These are phyloP conservation scores for Callimico goeldii DNA, from an alignment of 2,797 vertebrate genomes.

Conservation along the genomic window DNA sequence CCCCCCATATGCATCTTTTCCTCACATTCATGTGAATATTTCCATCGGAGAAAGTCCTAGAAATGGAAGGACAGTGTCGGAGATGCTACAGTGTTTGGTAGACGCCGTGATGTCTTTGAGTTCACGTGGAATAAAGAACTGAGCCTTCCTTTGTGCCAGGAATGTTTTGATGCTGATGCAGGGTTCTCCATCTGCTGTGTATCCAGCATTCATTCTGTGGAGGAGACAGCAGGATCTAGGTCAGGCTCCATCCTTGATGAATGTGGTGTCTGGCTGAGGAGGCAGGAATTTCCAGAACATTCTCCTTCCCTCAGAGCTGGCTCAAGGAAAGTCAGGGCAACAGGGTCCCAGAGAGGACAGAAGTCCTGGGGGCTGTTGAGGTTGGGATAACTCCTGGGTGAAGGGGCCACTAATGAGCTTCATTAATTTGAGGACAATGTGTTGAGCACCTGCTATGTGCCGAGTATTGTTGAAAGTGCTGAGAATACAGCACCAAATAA, in stretches of 20 bases:
- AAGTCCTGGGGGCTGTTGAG: background rate
- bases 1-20: background rate
- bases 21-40: background rate
- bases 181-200: rapidly evolving
- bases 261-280: background rate
- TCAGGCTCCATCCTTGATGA: background rate
- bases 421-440: background rate
- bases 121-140: background rate
- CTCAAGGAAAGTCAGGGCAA: background rate
- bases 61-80: background rate
- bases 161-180: background rate
- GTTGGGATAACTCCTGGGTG: background rate
- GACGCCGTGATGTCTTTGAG: background rate
- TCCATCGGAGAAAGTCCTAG: background rate
- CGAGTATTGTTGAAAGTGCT: background rate
- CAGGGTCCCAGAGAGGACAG: background rate
- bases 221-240: background rate
- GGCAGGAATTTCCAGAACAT: background rate
- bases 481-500: background rate
- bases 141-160: background rate
- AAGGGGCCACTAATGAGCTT: background rate
- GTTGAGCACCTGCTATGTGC: background rate
- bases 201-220: background rate
- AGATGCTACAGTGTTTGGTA: background rate
- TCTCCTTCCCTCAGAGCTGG: background rate